Base-by-base conservation (phyloP, 2,888 invertebrate genomes). In the Cancer borealis region DNA sequence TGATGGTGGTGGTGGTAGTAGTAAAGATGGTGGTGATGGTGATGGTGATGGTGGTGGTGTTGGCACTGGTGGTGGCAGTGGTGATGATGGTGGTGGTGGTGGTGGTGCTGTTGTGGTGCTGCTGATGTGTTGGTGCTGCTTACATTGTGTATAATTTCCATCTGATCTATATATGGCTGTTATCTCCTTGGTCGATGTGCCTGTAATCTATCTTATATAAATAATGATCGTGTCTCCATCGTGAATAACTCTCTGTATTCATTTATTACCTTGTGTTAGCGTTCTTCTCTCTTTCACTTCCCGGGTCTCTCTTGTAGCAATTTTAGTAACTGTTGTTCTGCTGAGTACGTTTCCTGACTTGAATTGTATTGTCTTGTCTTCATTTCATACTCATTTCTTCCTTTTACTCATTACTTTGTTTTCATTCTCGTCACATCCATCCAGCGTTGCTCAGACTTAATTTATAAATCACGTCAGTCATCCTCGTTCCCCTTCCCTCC, bases 181-280 rank as follows among this genome's bases (percentile, higher is more conserved):
- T 79, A 79, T 79, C 73, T 79, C 26, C n/a, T 26, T 4, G 73
- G 73, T 26, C 26, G n/a, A 79, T 79, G n/a, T 79, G 73, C 73
- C n/a, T 79, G 26, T 79, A 79, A 79, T 79, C 26, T 26, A 26
- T 79, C 73, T 79, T 79, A 79, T n/a, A 79, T n/a, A 79, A 79
- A 79, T 79, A 10, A 79, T 79, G 73, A n/a, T 79, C 26, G 26
- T 79, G 73, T 73, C 73, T 4, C 21, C 73, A 21, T 21, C 73
- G 26, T 73, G 73, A 10, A n/a, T 79, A n/a, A 3, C 4, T 21
- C 73, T n/a, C n/a, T 79, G 26, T 79, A n/a, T 79, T 26, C 26
- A n/a, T 39, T 39, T 84, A 4, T 39, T n/a, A n/a, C 14, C 10
- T 12, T 12, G 21, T 5, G 30, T 30, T 14, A 39, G 21, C 14